Evolutionary conservation across 2,797 vertebrate species (phyloP), one percentile per base, ranked within the genome.

Genomic region (Sebastes wilsoni): DNA sequence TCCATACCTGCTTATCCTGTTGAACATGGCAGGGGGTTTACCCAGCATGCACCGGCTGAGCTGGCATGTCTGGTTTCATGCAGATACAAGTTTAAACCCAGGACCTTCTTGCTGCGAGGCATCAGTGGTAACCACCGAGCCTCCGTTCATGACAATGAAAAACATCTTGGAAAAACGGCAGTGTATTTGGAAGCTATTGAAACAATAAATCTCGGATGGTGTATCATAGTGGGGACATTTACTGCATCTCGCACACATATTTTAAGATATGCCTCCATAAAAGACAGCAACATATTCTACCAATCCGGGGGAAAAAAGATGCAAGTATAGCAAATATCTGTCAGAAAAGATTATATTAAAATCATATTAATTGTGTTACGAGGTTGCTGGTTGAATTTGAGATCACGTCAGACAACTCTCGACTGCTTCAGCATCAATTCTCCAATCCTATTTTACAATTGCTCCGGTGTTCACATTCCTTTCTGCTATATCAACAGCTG

Each of bases 341-440:
- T 60, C 30, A 36, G 8, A n/a, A n/a, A 23, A 28, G 58, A 73
- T 20, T 20, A 8, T 49, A 49, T 49, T 49, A 4, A 49, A 8
- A 20, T 49, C 1, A 20, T 79, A 20, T 58, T 16, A 22, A 58
- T 67, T 73, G 22, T 69, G 30, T 65, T 27, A 6, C 22, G 32
- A 71, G 59, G n/a, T 60, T 46, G 30, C 62, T 77, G 56, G 75
- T 75, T 83, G 23, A 38, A 74, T 82, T 81, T 52, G 22, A 75
- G 69, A 82, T 79, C 61, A 62, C 16, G 1, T 12, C 30, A 11
- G 32, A 22, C 20, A 66, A 49, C 49, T 71, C 49, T n/a, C 22
- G 22, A 28, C 23, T n/a, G 56, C 64, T 32, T 60, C 36, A 1
- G 27, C 62, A 69, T 82, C 58, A 32, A 2, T 78, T 81, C 38